A percentile compares a stretch with the other conserved stretches of the same genome.
Conservation (phyloP, 2,113 vertebrate genomes). For the Oreochromis spilurus region DNA sequence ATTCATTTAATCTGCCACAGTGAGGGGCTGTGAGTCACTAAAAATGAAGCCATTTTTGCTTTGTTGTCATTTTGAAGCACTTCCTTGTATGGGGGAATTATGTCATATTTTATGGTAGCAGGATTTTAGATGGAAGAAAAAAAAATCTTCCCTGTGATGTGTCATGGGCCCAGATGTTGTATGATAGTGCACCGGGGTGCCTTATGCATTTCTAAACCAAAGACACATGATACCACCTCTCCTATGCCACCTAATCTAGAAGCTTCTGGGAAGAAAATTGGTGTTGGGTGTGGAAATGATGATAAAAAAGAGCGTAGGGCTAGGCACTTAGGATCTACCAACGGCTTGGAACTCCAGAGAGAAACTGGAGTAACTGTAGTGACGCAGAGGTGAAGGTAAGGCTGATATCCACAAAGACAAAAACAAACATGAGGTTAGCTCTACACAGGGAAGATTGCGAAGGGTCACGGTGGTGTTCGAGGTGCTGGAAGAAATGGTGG, state of each 20-base stretch:
- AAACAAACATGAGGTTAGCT: slow-evolving; percentile 4
- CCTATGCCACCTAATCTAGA: slow-evolving; percentile 1
- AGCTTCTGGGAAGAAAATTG: not conserved
- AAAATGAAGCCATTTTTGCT: not conserved
- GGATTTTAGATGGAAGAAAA: not conserved
- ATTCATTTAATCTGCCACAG: not conserved
- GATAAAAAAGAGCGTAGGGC: not conserved
- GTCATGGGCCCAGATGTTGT: not conserved
- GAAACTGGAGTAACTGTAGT: slow-evolving; percentile 17
- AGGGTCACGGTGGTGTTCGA: slow-evolving; percentile 51
- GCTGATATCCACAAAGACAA: not conserved
- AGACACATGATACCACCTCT: slow-evolving; percentile 37
- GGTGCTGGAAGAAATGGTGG: slow-evolving; percentile 66
- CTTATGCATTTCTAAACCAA: not conserved
- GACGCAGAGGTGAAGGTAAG: not conserved
- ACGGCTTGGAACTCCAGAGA: not conserved
- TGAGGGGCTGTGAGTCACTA: slow-evolving; percentile 7
- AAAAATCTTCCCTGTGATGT: rapidly evolving
- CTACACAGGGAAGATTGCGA: slow-evolving; percentile 14
- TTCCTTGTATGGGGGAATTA: not conserved
- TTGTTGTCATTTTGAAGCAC: not conserved
- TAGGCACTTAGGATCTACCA: slow-evolving; percentile 28
- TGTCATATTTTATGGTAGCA: not conserved
- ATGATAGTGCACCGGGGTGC: not conserved
- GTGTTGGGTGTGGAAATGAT: not conserved